These are phyloP conservation scores for Geotria australis DNA, from an alignment of 2,797 vertebrate species.

Conservation along the genomic window DNA sequence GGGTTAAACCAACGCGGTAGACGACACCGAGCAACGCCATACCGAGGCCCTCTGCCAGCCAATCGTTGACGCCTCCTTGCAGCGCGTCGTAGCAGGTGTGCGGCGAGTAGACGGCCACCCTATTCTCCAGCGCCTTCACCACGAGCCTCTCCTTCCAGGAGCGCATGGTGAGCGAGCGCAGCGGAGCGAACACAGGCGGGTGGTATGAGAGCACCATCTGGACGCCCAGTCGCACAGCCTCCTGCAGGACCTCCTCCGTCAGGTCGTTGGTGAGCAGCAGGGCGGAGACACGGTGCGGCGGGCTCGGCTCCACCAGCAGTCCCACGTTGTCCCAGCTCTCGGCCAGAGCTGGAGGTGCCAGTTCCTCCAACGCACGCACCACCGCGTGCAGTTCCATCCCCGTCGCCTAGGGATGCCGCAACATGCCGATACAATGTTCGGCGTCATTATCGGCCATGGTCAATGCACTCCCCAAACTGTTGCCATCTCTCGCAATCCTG, in stretches of 20 bases:
- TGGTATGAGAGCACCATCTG: slow-evolving; percentile 66
- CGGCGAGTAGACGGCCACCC: slow-evolving; percentile 60
- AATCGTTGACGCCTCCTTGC: slow-evolving; percentile 47
- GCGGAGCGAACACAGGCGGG: slow-evolving; percentile 43
- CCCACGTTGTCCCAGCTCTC: slow-evolving; percentile 88
- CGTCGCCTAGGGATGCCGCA: background rate
- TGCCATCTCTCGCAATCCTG: too few relatives aligned
- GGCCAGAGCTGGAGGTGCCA: slow-evolving; percentile 49
- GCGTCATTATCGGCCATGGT: too few relatives aligned
- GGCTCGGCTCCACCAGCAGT: slow-evolving; percentile 52
- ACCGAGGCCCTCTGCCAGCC: slow-evolving; percentile 59
- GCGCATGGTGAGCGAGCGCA: slow-evolving; percentile 32
- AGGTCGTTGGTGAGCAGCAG: slow-evolving; percentile 68
- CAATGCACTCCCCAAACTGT: too few relatives aligned
- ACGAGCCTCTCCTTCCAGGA: slow-evolving; percentile 57
- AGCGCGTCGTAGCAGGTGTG: slow-evolving; percentile 56
- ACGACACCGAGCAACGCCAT: slow-evolving; percentile 6
- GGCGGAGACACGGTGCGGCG: slow-evolving; percentile 20
- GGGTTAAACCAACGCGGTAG: too few relatives aligned
- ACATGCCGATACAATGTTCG: too few relatives aligned
- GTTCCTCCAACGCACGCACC: slow-evolving; percentile 27
- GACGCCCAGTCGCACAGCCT: slow-evolving; percentile 23
- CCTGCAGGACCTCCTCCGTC: slow-evolving; percentile 46
- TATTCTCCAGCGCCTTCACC: slow-evolving; percentile 34
- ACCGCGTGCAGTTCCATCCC: slow-evolving; percentile 35